phyloP scores from a whole-genome alignment of 2,113 vertebrate species.

The Actenoides lindsayi region DNA sequence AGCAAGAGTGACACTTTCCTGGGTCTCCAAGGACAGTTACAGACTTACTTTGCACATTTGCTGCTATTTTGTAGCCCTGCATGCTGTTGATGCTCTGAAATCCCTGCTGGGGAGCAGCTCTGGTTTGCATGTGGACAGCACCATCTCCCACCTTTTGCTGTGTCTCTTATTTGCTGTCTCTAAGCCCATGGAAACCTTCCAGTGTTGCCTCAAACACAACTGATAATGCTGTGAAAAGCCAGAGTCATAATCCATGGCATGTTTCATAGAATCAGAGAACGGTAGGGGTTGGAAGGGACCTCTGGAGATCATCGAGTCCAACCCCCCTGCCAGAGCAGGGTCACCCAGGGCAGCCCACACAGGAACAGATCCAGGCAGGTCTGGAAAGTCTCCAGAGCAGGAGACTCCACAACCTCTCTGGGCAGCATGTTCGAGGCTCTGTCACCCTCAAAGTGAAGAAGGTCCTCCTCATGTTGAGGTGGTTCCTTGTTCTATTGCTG shows the following conservation, averaged over 20 bases:
- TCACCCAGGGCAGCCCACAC: too few species aligned
- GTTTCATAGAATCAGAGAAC: too few species aligned
- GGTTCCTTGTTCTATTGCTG: too few species aligned
- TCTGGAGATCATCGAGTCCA: too few species aligned
- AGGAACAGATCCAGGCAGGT: too few species aligned
- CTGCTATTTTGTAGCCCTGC: neutral
- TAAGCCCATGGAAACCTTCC: neutral
- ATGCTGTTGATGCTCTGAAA: neutral
- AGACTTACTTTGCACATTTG: neutral
- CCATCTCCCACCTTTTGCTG: neutral
- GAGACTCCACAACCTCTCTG: too few species aligned
- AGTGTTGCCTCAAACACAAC: accelerated
- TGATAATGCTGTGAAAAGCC: neutral
- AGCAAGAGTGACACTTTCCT: neutral
- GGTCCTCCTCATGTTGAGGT: neutral
- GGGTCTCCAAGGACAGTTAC: neutral
- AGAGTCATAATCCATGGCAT: neutral
- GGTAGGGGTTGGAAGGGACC: too few species aligned
- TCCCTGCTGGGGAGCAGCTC: neutral
- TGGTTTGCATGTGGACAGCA: neutral
- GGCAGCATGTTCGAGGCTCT: too few species aligned
- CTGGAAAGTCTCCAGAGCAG: too few species aligned
- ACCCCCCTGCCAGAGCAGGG: too few species aligned
- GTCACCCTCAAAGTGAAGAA: too few species aligned
- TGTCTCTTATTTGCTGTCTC: too few species aligned